Evolutionary conservation across 2,113 vertebrate species (phyloP), one percentile per base, ranked within the genome.

Genomic region (Picathartes gymnocephalus): DNA sequence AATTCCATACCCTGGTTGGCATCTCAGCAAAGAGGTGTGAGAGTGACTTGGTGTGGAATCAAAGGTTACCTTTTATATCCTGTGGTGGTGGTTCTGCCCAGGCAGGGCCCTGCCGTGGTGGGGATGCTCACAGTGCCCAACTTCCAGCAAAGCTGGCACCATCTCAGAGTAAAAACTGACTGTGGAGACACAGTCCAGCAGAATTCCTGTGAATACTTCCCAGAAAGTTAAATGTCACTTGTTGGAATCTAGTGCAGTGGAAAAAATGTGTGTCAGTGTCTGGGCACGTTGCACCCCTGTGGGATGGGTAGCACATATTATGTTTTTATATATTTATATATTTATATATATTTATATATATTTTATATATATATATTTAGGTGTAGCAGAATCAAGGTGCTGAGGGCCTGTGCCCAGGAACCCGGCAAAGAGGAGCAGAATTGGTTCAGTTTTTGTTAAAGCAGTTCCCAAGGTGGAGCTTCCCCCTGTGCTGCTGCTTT

Each of bases 341-440:
- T n/a, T n/a, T n/a, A n/a, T n/a, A n/a, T n/a, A n/a, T n/a, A n/a
- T n/a, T n/a, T n/a, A n/a, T n/a, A n/a, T n/a, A n/a, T n/a, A n/a
- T n/a, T n/a, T n/a, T n/a, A n/a, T n/a, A n/a, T n/a, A n/a, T n/a
- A n/a, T n/a, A n/a, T n/a, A n/a, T n/a, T n/a, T n/a, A n/a, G n/a
- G n/a, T 2, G 7, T 0, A 7, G 66, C 6, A 40, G 44, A n/a
- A 24, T 64, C 28, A 5, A 2, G 0, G 0, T 13, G 9, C 66
- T 21, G 28, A 54, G 54, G 21, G 15, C 27, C 68, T 50, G 50
- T 30, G n/a, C 35, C 24, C 6, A 2, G 60, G 70, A 81, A 7
- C 61, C 47, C 2, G 4, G 4, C 47, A 57, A 17, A 25, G 25
- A 62, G 9, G 15, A 86, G 20, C n/a, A 69, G 27, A 45, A n/a